Conservation (phyloP, 1,140 invertebrate genomes). For the Laupala kohalensis region DNA sequence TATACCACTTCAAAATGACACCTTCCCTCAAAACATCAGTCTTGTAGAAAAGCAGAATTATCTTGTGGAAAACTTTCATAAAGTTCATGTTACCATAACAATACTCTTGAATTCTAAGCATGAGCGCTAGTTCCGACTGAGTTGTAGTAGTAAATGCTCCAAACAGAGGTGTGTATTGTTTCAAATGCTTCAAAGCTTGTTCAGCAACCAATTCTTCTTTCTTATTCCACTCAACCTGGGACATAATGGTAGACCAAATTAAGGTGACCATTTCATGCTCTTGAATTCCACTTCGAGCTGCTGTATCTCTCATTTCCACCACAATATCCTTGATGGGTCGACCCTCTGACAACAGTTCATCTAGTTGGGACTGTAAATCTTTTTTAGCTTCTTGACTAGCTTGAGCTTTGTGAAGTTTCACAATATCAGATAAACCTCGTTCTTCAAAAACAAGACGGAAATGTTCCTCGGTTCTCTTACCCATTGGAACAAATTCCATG, state of each 20-base stretch:
- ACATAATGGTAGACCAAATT: slow-evolving; percentile 88
- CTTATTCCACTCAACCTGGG: slow-evolving; percentile 92
- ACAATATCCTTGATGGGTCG: slow-evolving; percentile 69
- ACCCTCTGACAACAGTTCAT: slow-evolving; percentile 71
- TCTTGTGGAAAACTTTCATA: slow-evolving; percentile 96
- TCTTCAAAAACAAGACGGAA: slow-evolving; percentile 74
- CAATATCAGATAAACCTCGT: slow-evolving; percentile 71
- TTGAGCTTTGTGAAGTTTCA: slow-evolving; percentile 80
- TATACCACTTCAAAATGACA: slow-evolving; percentile 87
- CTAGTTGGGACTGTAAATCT: slow-evolving; percentile 57
- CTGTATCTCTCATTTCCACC: slow-evolving; percentile 71
- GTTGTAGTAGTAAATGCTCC: slow-evolving; percentile 73
- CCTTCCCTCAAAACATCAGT: slow-evolving; percentile 85
- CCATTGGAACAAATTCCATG: slow-evolving; percentile 84
- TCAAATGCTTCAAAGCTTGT: slow-evolving; percentile 82
- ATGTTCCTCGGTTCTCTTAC: slow-evolving; percentile 80
- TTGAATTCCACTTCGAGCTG: slow-evolving; percentile 61
- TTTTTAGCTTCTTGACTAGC: slow-evolving; percentile 74
- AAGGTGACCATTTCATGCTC: slow-evolving; percentile 75
- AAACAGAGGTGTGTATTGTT: slow-evolving; percentile 70
- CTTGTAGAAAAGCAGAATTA: slow-evolving; percentile 91
- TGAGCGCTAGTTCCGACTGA: slow-evolving; percentile 72
- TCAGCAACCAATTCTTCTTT: slow-evolving; percentile 92
- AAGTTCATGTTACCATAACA: slow-evolving; percentile 99
- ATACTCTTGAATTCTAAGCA: slow-evolving; percentile 88